phyloP scores from a whole-genome alignment of 2,888 invertebrate genomes.

The Catocala fraxini region DNA sequence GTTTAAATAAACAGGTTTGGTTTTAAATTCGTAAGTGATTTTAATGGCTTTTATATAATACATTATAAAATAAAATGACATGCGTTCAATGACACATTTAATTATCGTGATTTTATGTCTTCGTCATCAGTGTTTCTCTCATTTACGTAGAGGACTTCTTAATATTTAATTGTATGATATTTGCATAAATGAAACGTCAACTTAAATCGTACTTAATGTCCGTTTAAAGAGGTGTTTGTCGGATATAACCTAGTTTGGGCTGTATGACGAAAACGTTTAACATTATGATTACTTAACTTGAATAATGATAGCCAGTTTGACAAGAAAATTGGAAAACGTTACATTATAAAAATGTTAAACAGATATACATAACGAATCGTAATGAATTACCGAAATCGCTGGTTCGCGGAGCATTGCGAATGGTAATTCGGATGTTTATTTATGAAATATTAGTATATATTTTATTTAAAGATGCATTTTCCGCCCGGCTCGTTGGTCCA shows the following conservation, averaged over 20 bases:
- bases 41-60: conserved; percentile 5
- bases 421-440: neutral
- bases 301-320: conserved; percentile 33
- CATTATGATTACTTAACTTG: conserved; percentile 36
- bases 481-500: no score
- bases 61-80: conserved; percentile 1
- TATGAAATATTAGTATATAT: neutral
- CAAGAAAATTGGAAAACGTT: conserved; percentile 35
- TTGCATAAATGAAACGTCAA: conserved; percentile 11
- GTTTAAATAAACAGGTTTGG: no score
- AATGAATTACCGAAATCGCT: conserved; percentile 3
- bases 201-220: conserved; percentile 8
- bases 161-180: conserved; percentile 10
- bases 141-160: conserved; percentile 16
- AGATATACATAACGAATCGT: conserved; percentile 10
- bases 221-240: conserved; percentile 24
- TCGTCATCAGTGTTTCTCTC: neutral
- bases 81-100: conserved; percentile 17
- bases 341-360: conserved; percentile 30
- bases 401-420: neutral
- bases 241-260: conserved; percentile 34
- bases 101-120: neutral
- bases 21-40: conserved; percentile 16
- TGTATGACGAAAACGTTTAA: conserved; percentile 32
- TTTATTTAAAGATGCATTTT: no score